A percentile compares a stretch with the other conserved stretches of the same genome.
Conservation (phyloP, 2,888 invertebrate species). For the Phrixothrix hirtus region DNA sequence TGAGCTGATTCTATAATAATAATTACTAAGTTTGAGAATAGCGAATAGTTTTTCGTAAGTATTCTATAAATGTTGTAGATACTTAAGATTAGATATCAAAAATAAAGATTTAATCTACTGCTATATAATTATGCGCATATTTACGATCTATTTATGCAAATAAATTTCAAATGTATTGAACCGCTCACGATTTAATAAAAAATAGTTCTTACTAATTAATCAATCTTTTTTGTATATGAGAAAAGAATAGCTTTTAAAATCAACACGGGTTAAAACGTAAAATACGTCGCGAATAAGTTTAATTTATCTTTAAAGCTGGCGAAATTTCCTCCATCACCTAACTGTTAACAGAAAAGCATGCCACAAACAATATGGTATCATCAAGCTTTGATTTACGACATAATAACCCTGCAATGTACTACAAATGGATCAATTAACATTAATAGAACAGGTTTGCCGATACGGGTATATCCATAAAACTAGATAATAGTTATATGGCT, state of each 20-base stretch:
- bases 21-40: too few species aligned
- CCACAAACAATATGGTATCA: slow-evolving; percentile 4
- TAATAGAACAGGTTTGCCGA: slow-evolving; percentile 41
- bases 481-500: slow-evolving; percentile 22
- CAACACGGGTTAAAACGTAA: too few species aligned
- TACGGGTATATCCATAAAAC: slow-evolving; percentile 21
- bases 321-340: too few species aligned
- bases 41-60: too few species aligned
- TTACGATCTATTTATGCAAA: slow-evolving; percentile 6
- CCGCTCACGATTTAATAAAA: background rate
- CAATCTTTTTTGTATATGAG: background rate
- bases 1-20: too few species aligned
- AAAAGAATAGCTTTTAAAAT: background rate
- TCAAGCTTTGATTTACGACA: slow-evolving; percentile 40
- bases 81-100: too few species aligned
- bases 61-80: too few species aligned
- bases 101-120: slow-evolving; percentile 3
- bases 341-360: background rate
- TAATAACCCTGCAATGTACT: slow-evolving; percentile 40
- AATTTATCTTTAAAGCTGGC: too few species aligned
- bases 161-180: background rate
- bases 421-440: slow-evolving; percentile 43
- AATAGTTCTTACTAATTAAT: slow-evolving; percentile 8
- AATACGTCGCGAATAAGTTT: too few species aligned
- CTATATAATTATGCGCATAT: slow-evolving; percentile 3